Percentiles rank a stretch among this genome's conserved stretches.
Evolutionary conservation across 1,140 invertebrate genomes (phyloP).

Genomic region (Plectrocnemia conspersa): DNA sequence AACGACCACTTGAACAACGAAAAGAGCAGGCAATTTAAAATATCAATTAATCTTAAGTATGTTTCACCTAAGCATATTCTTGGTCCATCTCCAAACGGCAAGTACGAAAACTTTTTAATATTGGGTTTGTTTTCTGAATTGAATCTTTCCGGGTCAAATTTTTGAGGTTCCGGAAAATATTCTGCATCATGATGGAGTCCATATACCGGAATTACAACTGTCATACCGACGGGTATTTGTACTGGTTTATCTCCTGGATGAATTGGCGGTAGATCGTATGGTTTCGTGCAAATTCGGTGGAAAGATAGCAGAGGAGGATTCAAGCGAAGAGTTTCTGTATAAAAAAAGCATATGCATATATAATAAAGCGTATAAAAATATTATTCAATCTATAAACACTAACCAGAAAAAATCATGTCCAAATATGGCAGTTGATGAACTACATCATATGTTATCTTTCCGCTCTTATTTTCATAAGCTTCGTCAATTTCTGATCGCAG

Average conservation of each 20-base stretch:
- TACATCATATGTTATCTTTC: conserved; percentile 40
- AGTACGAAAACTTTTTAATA: conserved; percentile 44
- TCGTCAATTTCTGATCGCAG: conserved; percentile 48
- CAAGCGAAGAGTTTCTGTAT: conserved; percentile 22
- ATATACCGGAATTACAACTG: conserved; percentile 34
- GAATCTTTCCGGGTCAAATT: conserved; percentile 60
- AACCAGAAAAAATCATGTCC: conserved; percentile 41
- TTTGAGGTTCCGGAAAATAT: conserved; percentile 54
- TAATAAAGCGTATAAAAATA: too few species aligned
- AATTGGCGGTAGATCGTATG: conserved; percentile 8
- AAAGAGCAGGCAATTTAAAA: too few species aligned
- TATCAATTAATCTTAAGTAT: too few species aligned
- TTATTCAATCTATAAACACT: neutral
- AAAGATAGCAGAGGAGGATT: conserved; percentile 11
- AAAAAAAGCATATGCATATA: too few species aligned
- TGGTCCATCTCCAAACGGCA: conserved; percentile 55
- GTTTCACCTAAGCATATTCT: conserved; percentile 48
- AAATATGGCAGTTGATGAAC: conserved; percentile 41
- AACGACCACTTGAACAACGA: too few species aligned
- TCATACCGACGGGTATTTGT: conserved; percentile 30
- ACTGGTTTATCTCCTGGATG: neutral
- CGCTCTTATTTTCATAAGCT: conserved; percentile 34
- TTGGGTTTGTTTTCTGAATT: conserved; percentile 36
- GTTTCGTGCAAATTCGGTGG: conserved; percentile 14
- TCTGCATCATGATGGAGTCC: conserved; percentile 42